These are phyloP conservation scores for Meloidogyne chitwoodi DNA, from an alignment of 1,140 invertebrate genomes.

Conservation along the genomic window DNA sequence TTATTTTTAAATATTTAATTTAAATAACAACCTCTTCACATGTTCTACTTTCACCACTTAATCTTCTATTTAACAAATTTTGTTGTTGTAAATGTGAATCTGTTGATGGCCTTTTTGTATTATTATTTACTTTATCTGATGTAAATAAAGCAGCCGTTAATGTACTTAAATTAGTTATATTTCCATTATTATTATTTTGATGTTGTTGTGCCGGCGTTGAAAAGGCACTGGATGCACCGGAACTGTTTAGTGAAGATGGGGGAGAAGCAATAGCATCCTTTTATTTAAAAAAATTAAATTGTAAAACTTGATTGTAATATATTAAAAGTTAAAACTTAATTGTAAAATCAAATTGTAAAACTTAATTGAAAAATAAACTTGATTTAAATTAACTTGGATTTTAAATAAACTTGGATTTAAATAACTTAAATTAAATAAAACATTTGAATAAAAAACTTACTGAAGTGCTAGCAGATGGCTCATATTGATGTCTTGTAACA, in stretches of 20 bases:
- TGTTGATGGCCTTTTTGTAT: neutral
- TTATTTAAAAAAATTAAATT: neutral
- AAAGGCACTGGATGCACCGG: neutral
- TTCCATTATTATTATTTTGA: neutral
- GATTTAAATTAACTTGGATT: neutral
- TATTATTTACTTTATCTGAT: neutral
- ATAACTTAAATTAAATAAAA: neutral
- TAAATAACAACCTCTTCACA: neutral
- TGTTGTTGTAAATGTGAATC: neutral
- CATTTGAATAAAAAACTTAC: neutral
- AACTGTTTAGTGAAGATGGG: conserved; percentile 1
- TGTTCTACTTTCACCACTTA: neutral
- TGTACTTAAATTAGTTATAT: conserved; percentile 12
- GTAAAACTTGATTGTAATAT: neutral
- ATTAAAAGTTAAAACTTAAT: neutral
- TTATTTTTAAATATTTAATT: neutral
- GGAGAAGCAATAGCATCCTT: conserved; percentile 4
- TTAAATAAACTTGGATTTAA: neutral
- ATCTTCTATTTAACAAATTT: neutral
- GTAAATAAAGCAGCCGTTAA: conserved; percentile 13
- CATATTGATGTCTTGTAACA: neutral
- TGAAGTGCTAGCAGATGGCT: neutral
- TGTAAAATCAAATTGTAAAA: no score
- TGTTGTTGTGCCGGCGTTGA: neutral
- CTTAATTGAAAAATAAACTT: neutral